Evolutionary conservation across 2,113 vertebrate genomes (phyloP).

Genomic region (Stomatorhinus ivindoensis): DNA sequence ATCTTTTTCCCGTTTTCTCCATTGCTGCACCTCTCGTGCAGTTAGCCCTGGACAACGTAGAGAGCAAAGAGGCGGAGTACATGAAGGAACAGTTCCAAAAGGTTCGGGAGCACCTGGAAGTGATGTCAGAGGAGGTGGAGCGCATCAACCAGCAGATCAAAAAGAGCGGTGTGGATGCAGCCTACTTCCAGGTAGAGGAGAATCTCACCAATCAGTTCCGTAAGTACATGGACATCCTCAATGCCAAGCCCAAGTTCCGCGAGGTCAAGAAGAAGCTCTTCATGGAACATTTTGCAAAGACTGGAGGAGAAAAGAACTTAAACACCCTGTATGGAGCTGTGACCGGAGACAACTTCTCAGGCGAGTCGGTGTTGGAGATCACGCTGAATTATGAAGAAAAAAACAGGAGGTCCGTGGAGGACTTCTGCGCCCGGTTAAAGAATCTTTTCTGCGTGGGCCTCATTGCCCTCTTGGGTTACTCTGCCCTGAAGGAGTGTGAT

Average conservation of each 20-base stretch:
- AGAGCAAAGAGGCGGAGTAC: slow-evolving; percentile 61
- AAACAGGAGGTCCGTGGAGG: slow-evolving; percentile 57
- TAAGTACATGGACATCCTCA: slow-evolving; percentile 71
- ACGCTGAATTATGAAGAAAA: slow-evolving; percentile 63
- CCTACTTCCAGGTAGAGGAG: slow-evolving; percentile 62
- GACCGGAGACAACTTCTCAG: slow-evolving; percentile 54
- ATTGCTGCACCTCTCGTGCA: slow-evolving; percentile 61
- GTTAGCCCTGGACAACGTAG: slow-evolving; percentile 64
- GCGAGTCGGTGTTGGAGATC: slow-evolving; percentile 61
- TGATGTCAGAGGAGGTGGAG: slow-evolving; percentile 54
- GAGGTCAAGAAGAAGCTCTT: slow-evolving; percentile 65
- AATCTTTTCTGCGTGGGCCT: slow-evolving; percentile 64
- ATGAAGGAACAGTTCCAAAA: slow-evolving; percentile 71
- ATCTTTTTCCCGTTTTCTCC: slow-evolving; percentile 63
- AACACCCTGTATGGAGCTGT: slow-evolving; percentile 54
- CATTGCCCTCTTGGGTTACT: slow-evolving; percentile 61
- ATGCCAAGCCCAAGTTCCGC: slow-evolving; percentile 58
- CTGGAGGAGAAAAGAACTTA: slow-evolving; percentile 61
- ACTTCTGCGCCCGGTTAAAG: slow-evolving; percentile 62
- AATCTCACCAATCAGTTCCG: slow-evolving; percentile 68
- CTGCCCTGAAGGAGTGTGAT: slow-evolving; percentile 49
- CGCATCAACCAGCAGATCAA: slow-evolving; percentile 61
- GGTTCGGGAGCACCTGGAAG: slow-evolving; percentile 59
- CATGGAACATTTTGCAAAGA: slow-evolving; percentile 56
- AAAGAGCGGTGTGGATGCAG: slow-evolving; percentile 50